phyloP scores from a whole-genome alignment of 2,113 vertebrate species.

The Myotis lucifugus region DNA sequence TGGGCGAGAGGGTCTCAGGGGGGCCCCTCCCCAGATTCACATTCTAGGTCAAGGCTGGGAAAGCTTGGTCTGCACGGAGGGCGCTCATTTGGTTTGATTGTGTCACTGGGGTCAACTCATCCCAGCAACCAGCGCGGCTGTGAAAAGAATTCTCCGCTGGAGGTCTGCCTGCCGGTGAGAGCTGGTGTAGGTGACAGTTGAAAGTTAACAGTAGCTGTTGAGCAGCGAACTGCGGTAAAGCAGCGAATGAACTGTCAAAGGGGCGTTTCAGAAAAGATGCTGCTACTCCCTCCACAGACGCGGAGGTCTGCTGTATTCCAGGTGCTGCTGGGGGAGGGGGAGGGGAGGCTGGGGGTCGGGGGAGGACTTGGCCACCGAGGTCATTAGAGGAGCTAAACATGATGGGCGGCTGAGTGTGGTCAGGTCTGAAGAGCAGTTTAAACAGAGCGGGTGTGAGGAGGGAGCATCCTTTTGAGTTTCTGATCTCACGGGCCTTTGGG shows the following conservation, averaged over 20 bases:
- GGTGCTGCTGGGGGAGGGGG: not conserved
- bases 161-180: not conserved
- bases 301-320: fast-evolving
- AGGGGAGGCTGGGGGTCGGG: fast-evolving
- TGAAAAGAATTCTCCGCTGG: not conserved
- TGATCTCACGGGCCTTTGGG: not conserved
- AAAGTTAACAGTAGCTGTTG: not conserved
- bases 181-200: too few relatives aligned
- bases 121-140: not conserved
- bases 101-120: not conserved
- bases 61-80: not conserved
- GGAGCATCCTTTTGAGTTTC: not conserved
- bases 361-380: too few relatives aligned
- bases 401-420: not conserved
- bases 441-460: not conserved
- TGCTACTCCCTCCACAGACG: not conserved
- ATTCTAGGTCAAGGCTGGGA: not conserved
- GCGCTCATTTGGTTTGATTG: not conserved
- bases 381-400: not conserved
- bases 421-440: not conserved
- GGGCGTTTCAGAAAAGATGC: not conserved
- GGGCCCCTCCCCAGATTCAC: not conserved
- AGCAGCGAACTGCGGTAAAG: not conserved
- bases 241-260: not conserved
- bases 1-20: not conserved